A percentile compares a stretch with the other conserved stretches of the same genome.
phyloP scores from a whole-genome alignment of 2,888 invertebrate species.

The Caenorhabditis afra region DNA sequence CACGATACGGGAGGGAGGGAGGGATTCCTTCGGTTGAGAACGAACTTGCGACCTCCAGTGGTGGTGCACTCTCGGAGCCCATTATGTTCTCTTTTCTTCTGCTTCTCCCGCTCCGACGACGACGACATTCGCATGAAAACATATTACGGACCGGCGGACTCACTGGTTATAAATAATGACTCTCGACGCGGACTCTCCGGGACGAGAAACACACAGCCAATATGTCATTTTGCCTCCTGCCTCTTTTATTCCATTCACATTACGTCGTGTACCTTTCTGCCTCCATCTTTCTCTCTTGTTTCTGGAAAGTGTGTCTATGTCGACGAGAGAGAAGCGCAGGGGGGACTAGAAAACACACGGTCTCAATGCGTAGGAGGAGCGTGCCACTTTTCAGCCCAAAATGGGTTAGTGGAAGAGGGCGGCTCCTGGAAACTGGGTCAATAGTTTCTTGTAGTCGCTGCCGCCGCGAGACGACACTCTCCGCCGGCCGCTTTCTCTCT shows the following conservation, averaged over 20 bases:
- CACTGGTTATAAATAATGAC: constrained; percentile 57
- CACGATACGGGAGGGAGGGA: constrained; percentile 24
- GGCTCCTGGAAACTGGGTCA: too few species aligned
- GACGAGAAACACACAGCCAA: constrained; percentile 36
- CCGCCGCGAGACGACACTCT: too few species aligned
- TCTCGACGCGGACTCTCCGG: constrained; percentile 11
- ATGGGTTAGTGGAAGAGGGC: too few species aligned
- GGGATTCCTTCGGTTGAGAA: constrained; percentile 27
- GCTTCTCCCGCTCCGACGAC: too few species aligned
- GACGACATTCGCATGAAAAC: constrained; percentile 23
- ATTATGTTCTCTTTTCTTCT: too few species aligned
- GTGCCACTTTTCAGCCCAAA: too few species aligned
- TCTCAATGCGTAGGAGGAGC: too few species aligned
- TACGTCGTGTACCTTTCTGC: constrained; percentile 49
- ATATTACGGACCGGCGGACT: constrained; percentile 13
- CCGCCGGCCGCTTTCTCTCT: too few species aligned
- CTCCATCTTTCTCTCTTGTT: constrained; percentile 17
- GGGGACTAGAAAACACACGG: too few species aligned
- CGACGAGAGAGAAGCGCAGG: too few species aligned
- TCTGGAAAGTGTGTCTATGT: background rate
- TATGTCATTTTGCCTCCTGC: constrained; percentile 51
- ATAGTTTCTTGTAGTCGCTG: too few species aligned
- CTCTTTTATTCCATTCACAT: constrained; percentile 54
- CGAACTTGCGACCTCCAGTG: constrained; percentile 32
- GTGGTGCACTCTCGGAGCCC: constrained; percentile 21